Percentiles rank a stretch among this genome's conserved stretches.
Evolutionary conservation across 2,113 vertebrate genomes (phyloP).

Genomic region (Pelecanoides urinatrix): DNA sequence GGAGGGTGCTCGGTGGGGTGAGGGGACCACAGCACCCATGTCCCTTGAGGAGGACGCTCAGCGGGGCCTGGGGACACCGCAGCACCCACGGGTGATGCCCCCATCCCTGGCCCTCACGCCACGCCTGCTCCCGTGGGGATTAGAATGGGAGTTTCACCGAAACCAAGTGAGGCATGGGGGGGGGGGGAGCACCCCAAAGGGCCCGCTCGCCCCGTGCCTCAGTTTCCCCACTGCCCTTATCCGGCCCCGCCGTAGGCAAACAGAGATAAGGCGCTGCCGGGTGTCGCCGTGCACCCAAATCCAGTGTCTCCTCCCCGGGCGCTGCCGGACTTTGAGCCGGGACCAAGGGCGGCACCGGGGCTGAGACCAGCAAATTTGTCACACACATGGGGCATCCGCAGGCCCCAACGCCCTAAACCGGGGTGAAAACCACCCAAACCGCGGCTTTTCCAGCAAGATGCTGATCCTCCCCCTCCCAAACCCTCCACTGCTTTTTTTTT

Average conservation of each 20-base stretch:
- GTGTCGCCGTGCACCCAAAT: neutral
- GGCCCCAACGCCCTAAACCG: fast-evolving
- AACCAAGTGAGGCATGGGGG: neutral
- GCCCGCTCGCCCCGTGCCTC: neutral
- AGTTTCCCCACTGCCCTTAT: neutral
- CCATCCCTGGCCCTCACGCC: neutral
- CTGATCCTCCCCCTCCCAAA: fast-evolving
- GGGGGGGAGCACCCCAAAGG: neutral
- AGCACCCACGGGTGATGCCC: neutral
- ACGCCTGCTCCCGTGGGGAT: neutral
- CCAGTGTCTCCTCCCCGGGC: neutral
- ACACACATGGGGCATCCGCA: fast-evolving
- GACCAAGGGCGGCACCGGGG: neutral
- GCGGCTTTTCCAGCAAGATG: fast-evolving
- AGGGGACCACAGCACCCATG: too few species aligned
- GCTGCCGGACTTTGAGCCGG: neutral
- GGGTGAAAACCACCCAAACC: fast-evolving
- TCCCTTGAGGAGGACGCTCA: too few species aligned
- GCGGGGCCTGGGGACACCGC: too few species aligned
- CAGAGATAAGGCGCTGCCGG: neutral
- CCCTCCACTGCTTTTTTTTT: too few species aligned
- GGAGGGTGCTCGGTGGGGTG: too few species aligned
- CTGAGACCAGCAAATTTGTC: neutral
- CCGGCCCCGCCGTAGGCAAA: neutral
- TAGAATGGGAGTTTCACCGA: neutral